phyloP scores from a whole-genome alignment of 2,797 vertebrate species.

The Glossophaga mutica region DNA sequence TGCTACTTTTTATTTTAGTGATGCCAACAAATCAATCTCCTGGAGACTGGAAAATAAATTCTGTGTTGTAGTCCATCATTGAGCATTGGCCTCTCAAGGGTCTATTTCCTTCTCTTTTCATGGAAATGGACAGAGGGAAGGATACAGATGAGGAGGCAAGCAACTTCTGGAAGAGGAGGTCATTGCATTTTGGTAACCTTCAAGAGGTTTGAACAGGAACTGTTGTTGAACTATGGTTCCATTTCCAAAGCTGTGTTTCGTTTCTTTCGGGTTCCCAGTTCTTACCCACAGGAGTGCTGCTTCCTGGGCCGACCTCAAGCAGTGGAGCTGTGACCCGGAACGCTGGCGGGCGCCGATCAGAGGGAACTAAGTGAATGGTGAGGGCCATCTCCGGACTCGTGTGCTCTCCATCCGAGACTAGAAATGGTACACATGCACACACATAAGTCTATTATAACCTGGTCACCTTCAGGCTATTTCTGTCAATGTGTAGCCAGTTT shows the following conservation, averaged over 20 bases:
- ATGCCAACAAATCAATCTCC: conserved; percentile 50
- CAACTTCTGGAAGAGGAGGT: not conserved
- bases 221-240: not conserved
- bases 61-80: not conserved
- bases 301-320: conserved; percentile 91
- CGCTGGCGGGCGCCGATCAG: conserved; percentile 86
- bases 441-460: not conserved
- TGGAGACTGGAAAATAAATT: conserved; percentile 39
- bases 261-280: not conserved
- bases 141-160: not conserved
- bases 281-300: conserved; percentile 89
- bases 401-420: conserved; percentile 93
- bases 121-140: not conserved
- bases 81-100: not conserved
- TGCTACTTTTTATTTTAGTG: conserved; percentile 29
- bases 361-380: conserved; percentile 89
- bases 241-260: not conserved
- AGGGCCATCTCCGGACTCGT: conserved; percentile 92
- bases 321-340: conserved; percentile 90
- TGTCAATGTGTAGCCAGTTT: not conserved
- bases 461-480: not conserved
- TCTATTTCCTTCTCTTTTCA: conserved; percentile 29
- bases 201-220: not conserved
- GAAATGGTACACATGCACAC: not conserved
- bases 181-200: not conserved